Conservation (phyloP, 2,888 invertebrate genomes). For the Volucella zonaria region DNA sequence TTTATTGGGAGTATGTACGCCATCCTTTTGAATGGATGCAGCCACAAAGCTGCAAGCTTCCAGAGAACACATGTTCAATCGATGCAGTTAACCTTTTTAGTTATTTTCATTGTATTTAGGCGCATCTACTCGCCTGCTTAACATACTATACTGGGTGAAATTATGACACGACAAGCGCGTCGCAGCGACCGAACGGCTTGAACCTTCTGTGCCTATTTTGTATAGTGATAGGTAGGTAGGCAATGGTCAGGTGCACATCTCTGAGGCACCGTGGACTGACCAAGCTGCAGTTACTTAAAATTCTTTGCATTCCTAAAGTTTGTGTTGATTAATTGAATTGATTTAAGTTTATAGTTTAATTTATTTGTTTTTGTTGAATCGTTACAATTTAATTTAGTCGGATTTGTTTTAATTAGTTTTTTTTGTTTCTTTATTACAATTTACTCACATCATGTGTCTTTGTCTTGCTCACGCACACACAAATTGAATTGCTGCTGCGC, state of each 20-base stretch:
- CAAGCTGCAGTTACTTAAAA: slow-evolving; percentile 56
- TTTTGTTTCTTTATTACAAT: slow-evolving; percentile 74
- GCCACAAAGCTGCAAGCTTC: slow-evolving; percentile 39
- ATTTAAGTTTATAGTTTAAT: slow-evolving; percentile 76
- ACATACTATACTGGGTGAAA: slow-evolving; percentile 21
- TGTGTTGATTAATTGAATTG: slow-evolving; percentile 70
- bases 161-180: slow-evolving; percentile 30
- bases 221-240: background rate
- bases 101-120: slow-evolving; percentile 72
- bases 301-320: slow-evolving; percentile 75
- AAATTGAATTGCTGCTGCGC: slow-evolving; percentile 65
- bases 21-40: slow-evolving; percentile 41
- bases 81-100: slow-evolving; percentile 73
- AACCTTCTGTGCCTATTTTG: slow-evolving; percentile 24
- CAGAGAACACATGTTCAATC: slow-evolving; percentile 67
- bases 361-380: slow-evolving; percentile 61
- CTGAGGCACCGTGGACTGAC: background rate
- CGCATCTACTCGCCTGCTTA: slow-evolving; percentile 51
- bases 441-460: slow-evolving; percentile 82
- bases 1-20: slow-evolving; percentile 38
- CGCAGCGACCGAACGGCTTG: background rate
- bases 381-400: slow-evolving; percentile 38
- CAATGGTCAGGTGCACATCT: slow-evolving; percentile 56
- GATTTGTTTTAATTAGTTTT: slow-evolving; percentile 63
- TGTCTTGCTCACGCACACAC: slow-evolving; percentile 80